Evolutionary conservation across 2,888 invertebrate genomes (phyloP), one percentile per base, ranked within the genome.

Genomic region (Drosophila pseudotalamancana): DNA sequence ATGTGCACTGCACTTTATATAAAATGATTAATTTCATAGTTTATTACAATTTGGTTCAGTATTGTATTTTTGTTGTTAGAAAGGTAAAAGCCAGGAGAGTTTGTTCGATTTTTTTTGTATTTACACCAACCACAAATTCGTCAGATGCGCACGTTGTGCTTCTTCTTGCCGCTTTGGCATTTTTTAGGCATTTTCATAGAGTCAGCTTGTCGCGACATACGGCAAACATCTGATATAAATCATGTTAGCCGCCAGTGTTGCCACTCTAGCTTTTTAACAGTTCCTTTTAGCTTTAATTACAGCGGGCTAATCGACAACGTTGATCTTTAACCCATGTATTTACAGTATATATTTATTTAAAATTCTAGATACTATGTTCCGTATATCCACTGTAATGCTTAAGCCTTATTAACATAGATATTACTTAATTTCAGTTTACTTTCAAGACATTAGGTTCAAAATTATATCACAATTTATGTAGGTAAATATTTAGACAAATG

Each of bases 61-160:
- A 35, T 49, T 51, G 21, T 39, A 39, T 40, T 56, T 50, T 34
- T 43, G 31, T 64, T 67, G 34, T 56, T 64, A 31, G 29, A 65
- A 49, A 55, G 34, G 43, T 43, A 29, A 32, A 27, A 54, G 40
- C 32, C 35, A 48, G 39, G 23, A 56, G 29, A 57, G 21, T 43
- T 42, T 48, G 61, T 64, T 83, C 72, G 80, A 77, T 75, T 82
- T 73, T 67, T 57, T 43, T n/a, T n/a, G 21, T 74, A 79, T 77
- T 75, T 82, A 72, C 72, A 60, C 53, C 65, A 64, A 45, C 32
- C 50, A 64, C 54, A 71, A 70, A 75, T 48, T 56, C 61, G 40
- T 75, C 72, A 72, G 72, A 72, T 79, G 82, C 75, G 75, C 71
- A 74, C 75, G 61, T 61, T 72, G 37, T 67, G 59, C 78, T 80